Percentiles rank a stretch among this genome's conserved stretches.
Evolutionary conservation across 2,113 vertebrate species (phyloP).

Genomic region (Grallaria varia): DNA sequence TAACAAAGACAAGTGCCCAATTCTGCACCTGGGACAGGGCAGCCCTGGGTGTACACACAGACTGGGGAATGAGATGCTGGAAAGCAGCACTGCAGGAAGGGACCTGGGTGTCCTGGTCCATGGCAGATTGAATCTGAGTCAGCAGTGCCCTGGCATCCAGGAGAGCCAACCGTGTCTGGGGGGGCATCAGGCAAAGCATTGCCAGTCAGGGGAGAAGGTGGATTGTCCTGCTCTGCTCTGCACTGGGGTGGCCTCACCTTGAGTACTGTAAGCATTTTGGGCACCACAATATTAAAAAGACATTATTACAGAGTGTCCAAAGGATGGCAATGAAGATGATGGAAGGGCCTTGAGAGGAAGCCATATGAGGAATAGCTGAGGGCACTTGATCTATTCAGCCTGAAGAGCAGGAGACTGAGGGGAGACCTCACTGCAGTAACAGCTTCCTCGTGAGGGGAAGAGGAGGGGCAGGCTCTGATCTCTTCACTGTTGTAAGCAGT

Average conservation of each 20-base stretch:
- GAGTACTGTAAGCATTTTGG: neutral
- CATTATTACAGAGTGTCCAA: neutral
- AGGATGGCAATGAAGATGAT: neutral
- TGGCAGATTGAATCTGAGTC: neutral
- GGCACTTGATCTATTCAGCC: neutral
- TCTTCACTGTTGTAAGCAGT: neutral
- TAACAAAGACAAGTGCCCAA: too few relatives aligned
- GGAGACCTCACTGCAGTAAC: neutral
- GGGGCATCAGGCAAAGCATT: neutral
- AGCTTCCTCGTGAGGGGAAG: neutral
- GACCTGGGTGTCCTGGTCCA: rapidly evolving
- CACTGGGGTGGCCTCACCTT: rapidly evolving
- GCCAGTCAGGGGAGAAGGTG: rapidly evolving
- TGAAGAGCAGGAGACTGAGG: neutral
- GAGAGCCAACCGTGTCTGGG: rapidly evolving
- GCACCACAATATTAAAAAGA: neutral
- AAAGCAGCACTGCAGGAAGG: neutral
- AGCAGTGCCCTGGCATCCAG: neutral
- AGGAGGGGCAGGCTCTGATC: neutral
- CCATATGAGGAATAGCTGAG: rapidly evolving
- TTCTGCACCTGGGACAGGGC: neutral
- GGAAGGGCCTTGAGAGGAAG: neutral
- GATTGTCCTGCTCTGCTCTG: neutral
- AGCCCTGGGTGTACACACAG: neutral
- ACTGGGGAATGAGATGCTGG: neutral